phyloP scores from a whole-genome alignment of 1,140 invertebrate genomes.

The Ganaspis sp. region DNA sequence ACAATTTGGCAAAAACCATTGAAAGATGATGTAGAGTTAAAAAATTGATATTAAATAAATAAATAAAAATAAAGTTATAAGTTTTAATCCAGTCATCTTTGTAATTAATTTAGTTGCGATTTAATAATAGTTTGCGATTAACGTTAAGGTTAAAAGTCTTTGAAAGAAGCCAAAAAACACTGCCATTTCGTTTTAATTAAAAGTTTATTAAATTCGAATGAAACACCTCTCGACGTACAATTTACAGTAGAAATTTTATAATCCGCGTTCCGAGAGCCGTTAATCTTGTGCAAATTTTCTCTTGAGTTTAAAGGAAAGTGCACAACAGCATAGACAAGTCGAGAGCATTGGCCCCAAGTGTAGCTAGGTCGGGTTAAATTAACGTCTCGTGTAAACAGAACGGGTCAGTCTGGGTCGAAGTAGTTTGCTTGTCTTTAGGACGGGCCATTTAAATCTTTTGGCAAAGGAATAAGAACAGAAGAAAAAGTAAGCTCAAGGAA shows the following conservation, averaged over 20 bases:
- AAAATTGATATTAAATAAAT: too few relatives aligned
- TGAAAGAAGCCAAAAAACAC: neutral
- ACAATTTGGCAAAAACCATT: too few relatives aligned
- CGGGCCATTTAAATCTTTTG: conserved; percentile 27
- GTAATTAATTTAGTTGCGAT: too few relatives aligned
- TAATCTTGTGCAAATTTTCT: conserved; percentile 30
- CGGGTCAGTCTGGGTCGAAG: conserved; percentile 26
- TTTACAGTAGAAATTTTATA: conserved; percentile 27
- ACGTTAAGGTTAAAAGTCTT: neutral
- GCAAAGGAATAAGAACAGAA: conserved; percentile 1
- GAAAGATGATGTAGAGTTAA: too few relatives aligned
- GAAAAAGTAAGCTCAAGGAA: neutral
- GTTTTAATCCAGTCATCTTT: too few relatives aligned
- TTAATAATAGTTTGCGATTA: too few relatives aligned
- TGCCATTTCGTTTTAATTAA: neutral
- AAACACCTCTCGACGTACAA: neutral
- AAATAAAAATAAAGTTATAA: too few relatives aligned
- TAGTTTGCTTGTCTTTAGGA: conserved; percentile 25
- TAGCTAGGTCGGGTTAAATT: conserved; percentile 16
- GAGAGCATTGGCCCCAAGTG: conserved; percentile 28
- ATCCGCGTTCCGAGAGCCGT: neutral
- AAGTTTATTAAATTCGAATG: neutral
- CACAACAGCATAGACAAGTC: conserved; percentile 21
- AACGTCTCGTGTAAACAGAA: conserved; percentile 27
- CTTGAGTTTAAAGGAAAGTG: conserved; percentile 27